Conservation (phyloP, 2,888 invertebrate species). For the Chymomyza amoena region DNA sequence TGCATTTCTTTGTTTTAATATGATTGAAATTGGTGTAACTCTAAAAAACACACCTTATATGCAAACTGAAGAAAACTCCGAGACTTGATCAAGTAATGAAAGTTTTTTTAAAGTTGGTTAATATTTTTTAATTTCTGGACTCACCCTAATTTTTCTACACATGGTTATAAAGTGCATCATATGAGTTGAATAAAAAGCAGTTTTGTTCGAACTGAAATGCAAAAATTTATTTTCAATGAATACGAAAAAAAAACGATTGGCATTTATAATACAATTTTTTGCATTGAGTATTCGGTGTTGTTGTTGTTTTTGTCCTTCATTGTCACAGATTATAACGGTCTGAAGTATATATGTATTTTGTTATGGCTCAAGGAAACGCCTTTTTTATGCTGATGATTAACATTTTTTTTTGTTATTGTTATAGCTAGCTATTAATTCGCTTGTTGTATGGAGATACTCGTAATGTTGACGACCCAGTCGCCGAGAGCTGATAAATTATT, state of each 20-base stretch:
- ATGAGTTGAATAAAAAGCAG: not conserved
- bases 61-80: too few relatives aligned
- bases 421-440: not conserved
- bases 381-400: not conserved
- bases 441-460: not conserved
- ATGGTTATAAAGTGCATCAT: not conserved
- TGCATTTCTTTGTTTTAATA: too few relatives aligned
- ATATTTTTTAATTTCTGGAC: too few relatives aligned
- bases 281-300: not conserved
- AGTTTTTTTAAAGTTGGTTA: too few relatives aligned
- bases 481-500: not conserved
- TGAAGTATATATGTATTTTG: constrained; percentile 1
- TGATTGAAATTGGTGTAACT: too few relatives aligned
- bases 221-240: not conserved
- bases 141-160: too few relatives aligned
- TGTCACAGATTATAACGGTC: constrained; percentile 3
- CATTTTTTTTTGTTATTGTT: not conserved
- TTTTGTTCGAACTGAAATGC: not conserved
- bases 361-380: not conserved
- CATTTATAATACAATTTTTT: not conserved
- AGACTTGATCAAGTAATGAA: too few relatives aligned
- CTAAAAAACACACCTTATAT: too few relatives aligned
- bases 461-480: not conserved
- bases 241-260: not conserved
- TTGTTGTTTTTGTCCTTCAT: constrained; percentile 1